Base-by-base conservation (phyloP, 2,113 vertebrate species). In the Alexandromys fortis region DNA sequence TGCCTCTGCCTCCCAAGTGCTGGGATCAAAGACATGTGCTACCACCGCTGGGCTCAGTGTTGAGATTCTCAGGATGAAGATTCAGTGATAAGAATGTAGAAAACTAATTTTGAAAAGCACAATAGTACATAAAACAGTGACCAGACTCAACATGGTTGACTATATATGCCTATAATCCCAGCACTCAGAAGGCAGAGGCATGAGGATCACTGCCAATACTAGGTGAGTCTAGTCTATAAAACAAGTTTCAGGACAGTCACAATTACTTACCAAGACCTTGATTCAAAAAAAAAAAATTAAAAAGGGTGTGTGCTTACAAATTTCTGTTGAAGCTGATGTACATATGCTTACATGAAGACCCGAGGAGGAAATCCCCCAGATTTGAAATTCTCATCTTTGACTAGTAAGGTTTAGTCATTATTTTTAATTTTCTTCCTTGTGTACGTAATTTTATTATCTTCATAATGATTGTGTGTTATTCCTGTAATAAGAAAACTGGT, bases 331-430 rank as follows among this genome's bases (percentile, higher is more conserved):
- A 78, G 72, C n/a, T 30, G 42, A 26, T 63, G 21, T 38, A 11
- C 12, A 24, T 38, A 83, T 30, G 79, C 45, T 79, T 16, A 52
- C 8, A 7, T 1, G 2, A 92, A 92, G 33, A 17, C 55, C 47
- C 75, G 3, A 90, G 89, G 4, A 10, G 85, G 21, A 89, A 47
- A 86, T 1, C 2, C 0, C 0, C 93, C 76, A 83, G 45, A 7
- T 91, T 91, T 83, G 42, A 95, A 88, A 79, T 49, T 76, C 77
- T 94, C 68, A 86, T 63, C 55, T 92, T 73, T 75, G 35, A 92
- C 58, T 45, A 16, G 16, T n/a, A 87, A 21, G 0, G 55, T 49
- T 52, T 78, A 78, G 9, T 78, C 47, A 83, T 81, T 94, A 91
- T 55, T 55, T 58, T 58, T 19, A 88, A 88, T 89, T 92, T 95